Base-by-base conservation (phyloP, 2,888 invertebrate genomes). In the Drosophila ezoana region DNA sequence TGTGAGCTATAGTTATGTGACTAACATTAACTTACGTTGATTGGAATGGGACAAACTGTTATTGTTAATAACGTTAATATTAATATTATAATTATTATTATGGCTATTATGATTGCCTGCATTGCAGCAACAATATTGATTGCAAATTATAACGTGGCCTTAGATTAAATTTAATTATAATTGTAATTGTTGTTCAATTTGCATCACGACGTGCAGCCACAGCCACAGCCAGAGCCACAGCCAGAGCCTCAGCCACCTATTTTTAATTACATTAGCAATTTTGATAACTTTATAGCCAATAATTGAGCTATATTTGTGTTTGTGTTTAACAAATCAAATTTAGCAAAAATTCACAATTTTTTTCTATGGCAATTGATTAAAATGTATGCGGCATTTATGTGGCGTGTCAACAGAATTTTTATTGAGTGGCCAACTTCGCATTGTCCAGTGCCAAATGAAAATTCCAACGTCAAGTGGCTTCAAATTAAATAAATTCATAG, bases 401-500 rank as follows among this genome's bases (percentile, higher is more conserved):
- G 47, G 65, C 28, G 20, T 61, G 59, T 68, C 63, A 68, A 67
- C 41, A 57, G 43, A 49, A 51, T 44, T 67, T 58, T 66, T 59
- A 53, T 53, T 63, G 54, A 61, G 52, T 63, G 60, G 43, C 20
- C 40, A 23, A 43, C n/a, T 14, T 53, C 9, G 10, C 14, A 43
- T 35, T 57, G 61, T 38, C 33, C 33, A 20, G 16, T 47, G 18
- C 41, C 41, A 53, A 58, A 67, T 41, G 20, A 33, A 58, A 68
- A 66, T 63, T 35, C 18, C 28, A 45, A 52, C 18, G 53, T 63
- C 57, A 18, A 32, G 44, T 35, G 64, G 44, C 37, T 38, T 47
- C 45, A 43, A 78, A 81, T 87, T 59, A 40, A 84, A 81, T 81
- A 58, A 74, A 66, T 67, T 86, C 48, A 54, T 76, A 48, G 14